phyloP scores from a whole-genome alignment of 2,888 invertebrate species.

The Campoletis raptor region DNA sequence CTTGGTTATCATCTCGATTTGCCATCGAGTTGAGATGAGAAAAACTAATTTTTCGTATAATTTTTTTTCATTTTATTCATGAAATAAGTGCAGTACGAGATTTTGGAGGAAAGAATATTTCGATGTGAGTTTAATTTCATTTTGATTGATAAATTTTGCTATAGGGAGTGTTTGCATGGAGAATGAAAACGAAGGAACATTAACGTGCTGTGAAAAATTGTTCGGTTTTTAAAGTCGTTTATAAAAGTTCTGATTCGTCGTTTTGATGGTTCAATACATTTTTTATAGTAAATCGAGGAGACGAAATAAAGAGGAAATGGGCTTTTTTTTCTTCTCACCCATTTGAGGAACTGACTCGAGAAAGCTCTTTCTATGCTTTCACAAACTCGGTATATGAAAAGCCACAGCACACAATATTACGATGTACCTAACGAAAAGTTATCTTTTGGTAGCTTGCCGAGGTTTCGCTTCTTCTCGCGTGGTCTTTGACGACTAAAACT shows the following conservation, averaged over 20 bases:
- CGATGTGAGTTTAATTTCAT: neutral
- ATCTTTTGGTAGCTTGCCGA: neutral
- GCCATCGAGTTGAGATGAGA: slow-evolving; percentile 4
- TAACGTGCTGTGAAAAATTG: neutral
- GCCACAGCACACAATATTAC: neutral
- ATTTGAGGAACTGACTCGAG: neutral
- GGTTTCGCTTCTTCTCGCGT: neutral
- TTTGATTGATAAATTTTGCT: neutral
- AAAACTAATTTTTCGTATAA: neutral
- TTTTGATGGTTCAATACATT: neutral
- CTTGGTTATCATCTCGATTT: slow-evolving; percentile 41
- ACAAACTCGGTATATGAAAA: neutral
- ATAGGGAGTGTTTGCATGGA: neutral
- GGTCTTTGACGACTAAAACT: slow-evolving; percentile 19
- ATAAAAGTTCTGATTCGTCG: neutral
- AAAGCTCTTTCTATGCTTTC: slow-evolving; percentile 22
- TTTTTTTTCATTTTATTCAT: neutral
- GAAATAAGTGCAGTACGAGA: no score
- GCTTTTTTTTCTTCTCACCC: neutral
- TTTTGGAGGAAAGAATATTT: no score
- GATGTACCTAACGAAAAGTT: slow-evolving; percentile 10
- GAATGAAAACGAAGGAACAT: neutral
- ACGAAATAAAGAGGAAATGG: neutral
- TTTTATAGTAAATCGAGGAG: neutral
- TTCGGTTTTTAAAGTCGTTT: neutral